These are phyloP conservation scores for Eonycteris spelaea DNA, from an alignment of 2,113 vertebrate species.

Conservation along the genomic window DNA sequence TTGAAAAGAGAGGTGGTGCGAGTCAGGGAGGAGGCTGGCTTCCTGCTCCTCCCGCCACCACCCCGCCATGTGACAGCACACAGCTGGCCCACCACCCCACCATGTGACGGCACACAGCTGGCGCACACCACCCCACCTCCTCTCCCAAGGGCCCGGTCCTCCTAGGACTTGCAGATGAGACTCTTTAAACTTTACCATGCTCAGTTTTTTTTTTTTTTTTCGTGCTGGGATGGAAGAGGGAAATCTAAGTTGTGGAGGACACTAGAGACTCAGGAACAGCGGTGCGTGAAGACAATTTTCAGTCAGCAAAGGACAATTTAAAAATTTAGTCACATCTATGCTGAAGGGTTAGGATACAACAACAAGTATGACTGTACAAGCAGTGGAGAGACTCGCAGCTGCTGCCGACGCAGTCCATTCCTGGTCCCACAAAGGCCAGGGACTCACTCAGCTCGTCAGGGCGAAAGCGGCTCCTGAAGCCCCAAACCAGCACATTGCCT, in stretches of 20 bases:
- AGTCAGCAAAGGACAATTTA: neutral
- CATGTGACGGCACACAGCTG: neutral
- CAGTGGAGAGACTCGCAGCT: neutral
- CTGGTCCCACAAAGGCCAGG: neutral
- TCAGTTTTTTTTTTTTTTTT: neutral
- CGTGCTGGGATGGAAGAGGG: neutral
- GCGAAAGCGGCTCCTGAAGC: neutral
- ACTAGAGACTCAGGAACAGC: neutral
- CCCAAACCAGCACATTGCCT: neutral
- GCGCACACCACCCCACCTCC: neutral
- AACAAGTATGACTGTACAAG: neutral
- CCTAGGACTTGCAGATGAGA: neutral
- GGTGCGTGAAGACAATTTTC: neutral
- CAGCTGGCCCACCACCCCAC: neutral
- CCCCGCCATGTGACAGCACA: neutral
- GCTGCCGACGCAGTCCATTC: neutral
- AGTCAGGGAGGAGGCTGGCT: neutral
- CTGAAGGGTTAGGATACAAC: neutral
- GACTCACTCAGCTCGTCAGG: neutral
- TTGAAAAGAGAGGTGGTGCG: neutral
- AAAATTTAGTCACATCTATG: slow-evolving; percentile 18
- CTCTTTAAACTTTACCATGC: neutral
- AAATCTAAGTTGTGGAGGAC: neutral
- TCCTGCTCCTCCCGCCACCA: rapidly evolving
- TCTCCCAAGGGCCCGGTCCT: neutral